phyloP scores from a whole-genome alignment of 2,888 invertebrate species.

The Dinocampus coccinellae region DNA sequence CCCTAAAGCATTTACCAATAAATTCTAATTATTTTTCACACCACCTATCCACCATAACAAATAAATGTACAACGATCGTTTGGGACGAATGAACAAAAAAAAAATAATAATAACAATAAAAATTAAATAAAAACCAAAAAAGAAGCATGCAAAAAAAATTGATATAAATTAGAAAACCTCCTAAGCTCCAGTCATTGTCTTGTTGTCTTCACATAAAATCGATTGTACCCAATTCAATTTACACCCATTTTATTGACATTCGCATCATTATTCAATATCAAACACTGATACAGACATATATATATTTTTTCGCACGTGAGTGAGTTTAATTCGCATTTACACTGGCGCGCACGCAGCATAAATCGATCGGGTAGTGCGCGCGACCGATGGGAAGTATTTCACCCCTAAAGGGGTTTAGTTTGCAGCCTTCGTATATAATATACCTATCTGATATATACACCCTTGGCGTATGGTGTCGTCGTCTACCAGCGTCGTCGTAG shows the following conservation, averaged over 20 bases:
- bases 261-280: slow-evolving; percentile 28
- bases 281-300: neutral
- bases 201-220: slow-evolving; percentile 12
- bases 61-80: slow-evolving; percentile 16
- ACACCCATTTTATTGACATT: slow-evolving; percentile 6
- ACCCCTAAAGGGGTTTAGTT: slow-evolving; percentile 25
- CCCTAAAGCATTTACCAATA: neutral
- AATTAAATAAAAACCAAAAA: neutral
- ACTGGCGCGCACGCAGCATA: slow-evolving; percentile 27
- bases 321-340: neutral
- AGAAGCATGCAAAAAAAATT: slow-evolving; percentile 2
- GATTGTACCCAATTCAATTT: slow-evolving; percentile 20
- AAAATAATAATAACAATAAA: neutral
- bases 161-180: slow-evolving; percentile 6
- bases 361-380: slow-evolving; percentile 25
- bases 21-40: slow-evolving; percentile 23
- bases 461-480: slow-evolving; percentile 21
- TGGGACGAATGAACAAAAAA: neutral
- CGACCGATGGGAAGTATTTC: neutral
- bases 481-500: slow-evolving; percentile 12
- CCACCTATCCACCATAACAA: slow-evolving; percentile 10
- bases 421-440: neutral
- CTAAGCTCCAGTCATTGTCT: neutral
- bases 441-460: slow-evolving; percentile 1
- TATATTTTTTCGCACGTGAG: neutral